phyloP scores from a whole-genome alignment of 2,888 invertebrate genomes.

The Pammene fasciana region DNA sequence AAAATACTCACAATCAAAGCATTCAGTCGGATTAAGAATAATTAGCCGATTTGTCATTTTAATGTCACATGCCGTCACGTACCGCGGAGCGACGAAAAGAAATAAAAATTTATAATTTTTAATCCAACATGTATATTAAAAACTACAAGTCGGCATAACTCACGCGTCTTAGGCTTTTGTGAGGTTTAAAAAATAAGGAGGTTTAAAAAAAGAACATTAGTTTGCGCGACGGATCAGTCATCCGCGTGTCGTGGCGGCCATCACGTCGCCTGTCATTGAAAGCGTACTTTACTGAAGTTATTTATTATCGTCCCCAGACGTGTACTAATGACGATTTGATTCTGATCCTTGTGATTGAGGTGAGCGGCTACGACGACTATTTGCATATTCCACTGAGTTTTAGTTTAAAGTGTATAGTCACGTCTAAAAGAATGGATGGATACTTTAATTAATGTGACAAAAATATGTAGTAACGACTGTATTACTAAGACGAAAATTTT shows the following conservation, averaged over 20 bases:
- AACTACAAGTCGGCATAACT: conserved; percentile 81
- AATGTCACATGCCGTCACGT: conserved; percentile 83
- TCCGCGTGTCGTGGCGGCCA: conserved; percentile 68
- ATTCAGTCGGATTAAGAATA: conserved; percentile 80
- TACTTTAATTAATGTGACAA: too few species aligned
- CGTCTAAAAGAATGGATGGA: too few species aligned
- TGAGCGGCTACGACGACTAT: conserved; percentile 37
- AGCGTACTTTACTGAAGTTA: conserved; percentile 58
- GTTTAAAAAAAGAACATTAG: conserved; percentile 78
- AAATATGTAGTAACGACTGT: too few species aligned
- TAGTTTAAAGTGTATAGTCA: conserved; percentile 19
- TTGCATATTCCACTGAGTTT: conserved; percentile 39
- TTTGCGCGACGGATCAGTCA: conserved; percentile 79
- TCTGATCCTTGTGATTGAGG: conserved; percentile 55
- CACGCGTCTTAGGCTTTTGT: conserved; percentile 77
- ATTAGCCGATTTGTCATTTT: conserved; percentile 83
- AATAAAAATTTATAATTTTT: conserved; percentile 74
- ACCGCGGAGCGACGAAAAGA: conserved; percentile 60
- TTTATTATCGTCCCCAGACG: conserved; percentile 58
- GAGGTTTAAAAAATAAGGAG: conserved; percentile 72
- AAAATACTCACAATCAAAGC: conserved; percentile 64
- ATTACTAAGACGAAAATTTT: too few species aligned
- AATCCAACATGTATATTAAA: conserved; percentile 80
- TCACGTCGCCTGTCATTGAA: conserved; percentile 71
- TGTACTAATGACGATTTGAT: conserved; percentile 70